Conservation (phyloP, 2,113 vertebrate genomes). For the Callochromis pleurospilus region DNA sequence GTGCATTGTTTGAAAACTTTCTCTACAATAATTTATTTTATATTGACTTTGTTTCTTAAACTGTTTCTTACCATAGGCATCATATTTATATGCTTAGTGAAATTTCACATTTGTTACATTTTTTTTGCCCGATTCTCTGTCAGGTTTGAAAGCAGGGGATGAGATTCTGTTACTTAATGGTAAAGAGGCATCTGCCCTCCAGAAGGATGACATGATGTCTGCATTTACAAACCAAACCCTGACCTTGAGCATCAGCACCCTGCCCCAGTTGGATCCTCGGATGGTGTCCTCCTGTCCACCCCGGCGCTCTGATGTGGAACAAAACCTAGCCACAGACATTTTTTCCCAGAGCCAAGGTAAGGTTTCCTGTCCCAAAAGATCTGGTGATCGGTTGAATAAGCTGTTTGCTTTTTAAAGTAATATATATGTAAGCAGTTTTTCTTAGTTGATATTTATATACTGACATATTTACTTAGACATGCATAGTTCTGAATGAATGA, state of each 20-base stretch:
- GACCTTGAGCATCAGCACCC: conserved; percentile 77
- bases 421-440: background rate
- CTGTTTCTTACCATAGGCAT: background rate
- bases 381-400: background rate
- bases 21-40: background rate
- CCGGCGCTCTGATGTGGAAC: conserved; percentile 72
- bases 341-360: conserved; percentile 81
- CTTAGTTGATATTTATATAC: background rate
- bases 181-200: conserved; percentile 76
- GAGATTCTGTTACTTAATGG: conserved; percentile 87
- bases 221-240: conserved; percentile 77
- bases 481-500: background rate
- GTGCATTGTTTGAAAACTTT: background rate
- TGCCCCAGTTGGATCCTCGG: conserved; percentile 66
- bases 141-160: conserved; percentile 84
- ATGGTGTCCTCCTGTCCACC: conserved; percentile 69
- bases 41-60: background rate
- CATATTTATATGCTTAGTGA: background rate
- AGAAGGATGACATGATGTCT: conserved; percentile 76
- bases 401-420: background rate
- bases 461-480: background rate
- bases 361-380: background rate
- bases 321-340: conserved; percentile 67
- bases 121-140: background rate
- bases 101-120: background rate